Base-by-base conservation (phyloP, 2,113 vertebrate genomes). In the Stigmatopora nigra region DNA sequence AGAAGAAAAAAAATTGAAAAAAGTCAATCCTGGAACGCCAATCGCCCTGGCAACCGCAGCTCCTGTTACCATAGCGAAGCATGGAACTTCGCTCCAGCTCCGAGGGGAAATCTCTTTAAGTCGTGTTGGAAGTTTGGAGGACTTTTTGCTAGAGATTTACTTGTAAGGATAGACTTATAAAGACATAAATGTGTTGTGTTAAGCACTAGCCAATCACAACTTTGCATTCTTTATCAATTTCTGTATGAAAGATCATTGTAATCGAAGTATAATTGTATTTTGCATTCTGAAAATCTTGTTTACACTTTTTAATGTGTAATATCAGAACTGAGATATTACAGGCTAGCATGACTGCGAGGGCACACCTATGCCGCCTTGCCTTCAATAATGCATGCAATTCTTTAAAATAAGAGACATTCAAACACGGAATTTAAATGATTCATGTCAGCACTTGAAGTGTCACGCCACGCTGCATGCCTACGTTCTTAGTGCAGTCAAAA, bases 11-110 rank as follows among this genome's bases (percentile, higher is more conserved):
- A 69, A 62, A 14, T 73, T 67, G 48, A 44, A 55, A 48, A 49
- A 14, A 65, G 68, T 65, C 13, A 69, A 62, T 56, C 70, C 68
- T 35, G 31, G 66, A 63, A 64, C 66, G 70, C 67, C 53, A 41
- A 63, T 31, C 41, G 45, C 60, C 65, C 48, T 35, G 55, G 63
- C 57, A 64, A 72, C 73, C 84, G 78, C 17, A 69, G 68, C 60
- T 71, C 25, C 72, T 59, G 82, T 85, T 84, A 78, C 84, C 78
- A 86, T 84, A 81, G 85, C 68, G 71, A 87, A 84, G 53, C 75
- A 77, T 62, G 76, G 72, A 72, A 82, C 75, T 79, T 78, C 73
- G 79, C 46, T 48, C 46, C 66, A 68, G 31, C 69, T 74, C 70
- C 49, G 38, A 44, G 56, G 60, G 31, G 66, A 73, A 55, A 59